Conservation (phyloP, 1,140 invertebrate species). For the Cephus cinctus region DNA sequence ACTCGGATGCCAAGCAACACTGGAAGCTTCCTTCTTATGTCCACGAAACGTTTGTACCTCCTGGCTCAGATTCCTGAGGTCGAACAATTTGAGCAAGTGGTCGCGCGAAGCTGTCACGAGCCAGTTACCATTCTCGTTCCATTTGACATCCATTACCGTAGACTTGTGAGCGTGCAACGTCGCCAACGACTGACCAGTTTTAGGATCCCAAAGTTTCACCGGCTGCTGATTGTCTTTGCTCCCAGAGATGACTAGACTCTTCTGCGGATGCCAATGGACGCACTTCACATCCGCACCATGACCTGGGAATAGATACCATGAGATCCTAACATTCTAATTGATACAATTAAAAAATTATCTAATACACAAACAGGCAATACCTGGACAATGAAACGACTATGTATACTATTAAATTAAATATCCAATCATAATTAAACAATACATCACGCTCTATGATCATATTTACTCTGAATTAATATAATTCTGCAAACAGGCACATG, state of each 20-base stretch:
- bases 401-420: no score
- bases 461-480: no score
- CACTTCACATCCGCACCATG: conserved; percentile 99
- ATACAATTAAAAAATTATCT: no score
- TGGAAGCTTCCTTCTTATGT: conserved; percentile 97
- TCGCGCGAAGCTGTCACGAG: conserved; percentile 97
- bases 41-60: conserved; percentile 97
- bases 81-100: conserved; percentile 97
- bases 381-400: no score
- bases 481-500: no score
- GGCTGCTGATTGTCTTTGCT: conserved; percentile 99
- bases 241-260: conserved; percentile 94
- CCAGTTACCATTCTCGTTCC: conserved; percentile 99
- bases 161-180: conserved; percentile 97
- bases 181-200: conserved; percentile 85
- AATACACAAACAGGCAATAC: no score
- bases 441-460: no score
- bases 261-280: conserved; percentile 99
- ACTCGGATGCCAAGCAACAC: conserved; percentile 96
- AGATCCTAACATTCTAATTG: no score
- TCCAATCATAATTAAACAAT: no score
- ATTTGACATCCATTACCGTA: conserved; percentile 98
- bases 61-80: conserved; percentile 90
- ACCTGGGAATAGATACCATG: conserved; percentile 64
- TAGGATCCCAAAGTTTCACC: conserved; percentile 99